These are phyloP conservation scores for Papilio helenus DNA, from an alignment of 1,140 invertebrate genomes.

Conservation along the genomic window DNA sequence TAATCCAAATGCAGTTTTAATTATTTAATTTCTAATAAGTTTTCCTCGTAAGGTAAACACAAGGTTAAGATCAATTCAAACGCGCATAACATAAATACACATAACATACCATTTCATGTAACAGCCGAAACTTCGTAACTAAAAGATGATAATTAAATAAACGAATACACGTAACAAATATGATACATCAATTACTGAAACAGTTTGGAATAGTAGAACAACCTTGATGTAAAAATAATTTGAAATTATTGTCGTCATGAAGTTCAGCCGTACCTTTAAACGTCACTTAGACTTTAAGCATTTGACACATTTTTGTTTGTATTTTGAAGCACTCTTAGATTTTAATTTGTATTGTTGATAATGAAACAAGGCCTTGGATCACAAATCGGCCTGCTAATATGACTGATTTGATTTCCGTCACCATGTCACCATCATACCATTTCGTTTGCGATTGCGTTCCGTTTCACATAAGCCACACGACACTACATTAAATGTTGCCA, in stretches of 20 bases:
- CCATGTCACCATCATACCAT: conserved; percentile 49
- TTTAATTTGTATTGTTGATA: conserved; percentile 23
- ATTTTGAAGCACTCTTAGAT: conserved; percentile 1
- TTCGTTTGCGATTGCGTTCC: conserved; percentile 48
- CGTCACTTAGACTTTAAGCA: conserved; percentile 6
- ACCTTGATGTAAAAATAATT: conserved; percentile 70
- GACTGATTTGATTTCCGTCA: conserved; percentile 49
- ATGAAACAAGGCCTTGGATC: conserved; percentile 43
- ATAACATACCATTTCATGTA: conserved; percentile 45
- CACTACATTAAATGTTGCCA: conserved; percentile 7
- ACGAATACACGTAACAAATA: conserved; percentile 62
- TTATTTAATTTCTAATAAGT: conserved; percentile 45
- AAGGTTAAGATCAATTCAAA: conserved; percentile 63
- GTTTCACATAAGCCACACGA: conserved; percentile 41
- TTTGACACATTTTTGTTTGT: conserved; percentile 43
- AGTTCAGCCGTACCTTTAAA: conserved; percentile 29
- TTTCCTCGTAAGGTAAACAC: conserved; percentile 54
- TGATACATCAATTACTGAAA: conserved; percentile 63
- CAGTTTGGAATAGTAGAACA: conserved; percentile 60
- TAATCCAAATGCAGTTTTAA: neutral
- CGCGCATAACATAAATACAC: conserved; percentile 48
- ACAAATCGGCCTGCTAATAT: conserved; percentile 44
- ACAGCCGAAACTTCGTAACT: conserved; percentile 54
- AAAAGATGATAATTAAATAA: conserved; percentile 73
- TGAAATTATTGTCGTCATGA: conserved; percentile 45